phyloP scores from a whole-genome alignment of 2,113 vertebrate species.

The Eptesicus fuscus region DNA sequence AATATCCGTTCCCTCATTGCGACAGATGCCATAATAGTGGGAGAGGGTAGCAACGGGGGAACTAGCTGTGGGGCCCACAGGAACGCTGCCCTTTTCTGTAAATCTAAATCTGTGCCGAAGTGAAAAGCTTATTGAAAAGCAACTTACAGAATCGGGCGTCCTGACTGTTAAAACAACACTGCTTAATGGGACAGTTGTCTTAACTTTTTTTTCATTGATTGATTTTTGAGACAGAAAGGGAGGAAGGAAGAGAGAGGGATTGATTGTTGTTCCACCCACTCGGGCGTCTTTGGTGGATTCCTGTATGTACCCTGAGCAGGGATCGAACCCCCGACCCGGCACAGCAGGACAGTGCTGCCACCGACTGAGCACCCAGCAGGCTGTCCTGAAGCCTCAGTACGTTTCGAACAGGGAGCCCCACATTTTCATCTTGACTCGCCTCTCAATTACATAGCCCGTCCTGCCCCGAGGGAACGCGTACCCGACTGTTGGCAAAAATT shows the following conservation, averaged over 20 bases:
- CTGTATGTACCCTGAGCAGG: too few relatives aligned
- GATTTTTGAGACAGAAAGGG: too few relatives aligned
- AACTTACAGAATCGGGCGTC: too few relatives aligned
- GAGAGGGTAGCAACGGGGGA: background rate
- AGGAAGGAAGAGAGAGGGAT: too few relatives aligned
- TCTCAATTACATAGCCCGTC: background rate
- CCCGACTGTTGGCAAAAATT: fast-evolving
- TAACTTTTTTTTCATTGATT: too few relatives aligned
- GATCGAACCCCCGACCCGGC: too few relatives aligned
- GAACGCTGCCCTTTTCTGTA: background rate
- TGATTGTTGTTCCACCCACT: too few relatives aligned
- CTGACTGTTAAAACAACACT: background rate
- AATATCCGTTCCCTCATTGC: fast-evolving
- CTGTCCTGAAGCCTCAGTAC: too few relatives aligned
- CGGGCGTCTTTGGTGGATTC: too few relatives aligned
- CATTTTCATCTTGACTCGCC: background rate
- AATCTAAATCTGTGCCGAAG: background rate
- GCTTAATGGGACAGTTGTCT: too few relatives aligned
- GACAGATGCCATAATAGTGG: background rate
- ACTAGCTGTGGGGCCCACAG: background rate
- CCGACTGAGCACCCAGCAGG: too few relatives aligned
- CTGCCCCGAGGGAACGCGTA: background rate
- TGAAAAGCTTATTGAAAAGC: background rate
- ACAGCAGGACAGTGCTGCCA: too few relatives aligned
- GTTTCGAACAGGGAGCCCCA: background rate